A percentile compares a stretch with the other conserved stretches of the same genome.
phyloP scores from a whole-genome alignment of 2,113 vertebrate species.

The Cryptomyrus ogoouensis region DNA sequence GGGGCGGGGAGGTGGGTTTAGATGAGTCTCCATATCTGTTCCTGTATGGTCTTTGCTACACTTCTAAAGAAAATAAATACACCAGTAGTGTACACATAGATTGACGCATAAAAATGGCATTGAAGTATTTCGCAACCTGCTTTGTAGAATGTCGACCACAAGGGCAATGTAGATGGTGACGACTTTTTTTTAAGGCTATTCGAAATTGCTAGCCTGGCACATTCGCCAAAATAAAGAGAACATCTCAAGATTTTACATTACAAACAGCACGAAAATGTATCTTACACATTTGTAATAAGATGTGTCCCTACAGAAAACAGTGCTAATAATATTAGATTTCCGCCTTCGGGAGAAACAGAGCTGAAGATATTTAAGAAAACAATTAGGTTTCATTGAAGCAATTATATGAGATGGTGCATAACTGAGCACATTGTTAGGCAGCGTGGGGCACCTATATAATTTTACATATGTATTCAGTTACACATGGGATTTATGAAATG shows the following conservation, averaged over 20 bases:
- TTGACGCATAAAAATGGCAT: neutral
- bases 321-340: neutral
- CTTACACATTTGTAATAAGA: neutral
- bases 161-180: neutral
- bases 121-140: neutral
- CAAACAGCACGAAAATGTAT: neutral
- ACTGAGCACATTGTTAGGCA: neutral
- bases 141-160: neutral
- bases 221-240: neutral
- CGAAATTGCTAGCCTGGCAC: neutral
- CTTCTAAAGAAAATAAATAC: neutral
- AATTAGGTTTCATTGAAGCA: neutral
- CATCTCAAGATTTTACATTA: neutral
- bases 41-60: neutral
- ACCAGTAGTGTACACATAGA: neutral
- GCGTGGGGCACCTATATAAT: neutral
- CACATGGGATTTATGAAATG: neutral
- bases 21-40: neutral
- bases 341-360: neutral
- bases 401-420: neutral
- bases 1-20: neutral
- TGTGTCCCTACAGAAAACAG: neutral
- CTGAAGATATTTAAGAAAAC: neutral
- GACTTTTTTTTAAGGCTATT: neutral
- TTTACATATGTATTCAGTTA: neutral